A percentile compares a stretch with the other conserved stretches of the same genome.
These are phyloP conservation scores for Scolopax rusticola DNA, from an alignment of 2,797 vertebrate genomes.

Conservation along the genomic window DNA sequence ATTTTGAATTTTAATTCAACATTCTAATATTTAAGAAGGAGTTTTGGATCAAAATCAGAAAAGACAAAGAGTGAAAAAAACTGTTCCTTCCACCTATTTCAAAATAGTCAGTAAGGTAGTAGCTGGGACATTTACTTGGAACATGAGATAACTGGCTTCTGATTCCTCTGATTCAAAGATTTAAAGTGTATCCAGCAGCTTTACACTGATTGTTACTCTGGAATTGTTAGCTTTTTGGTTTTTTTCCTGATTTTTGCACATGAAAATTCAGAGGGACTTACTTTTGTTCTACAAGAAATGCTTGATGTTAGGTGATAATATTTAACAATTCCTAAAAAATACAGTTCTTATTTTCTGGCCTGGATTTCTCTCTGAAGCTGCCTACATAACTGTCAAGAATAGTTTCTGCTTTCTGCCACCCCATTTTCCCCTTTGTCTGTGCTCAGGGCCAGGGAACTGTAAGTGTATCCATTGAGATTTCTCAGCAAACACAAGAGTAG, in stretches of 20 bases:
- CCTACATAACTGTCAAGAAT: neutral
- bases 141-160: neutral
- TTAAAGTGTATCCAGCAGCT: conserved; percentile 13
- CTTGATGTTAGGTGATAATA: neutral
- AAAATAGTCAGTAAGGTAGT: neutral
- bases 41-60: neutral
- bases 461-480: neutral
- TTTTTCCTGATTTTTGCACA: neutral
- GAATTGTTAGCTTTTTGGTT: neutral
- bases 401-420: neutral
- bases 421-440: neutral
- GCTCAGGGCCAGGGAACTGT: neutral
- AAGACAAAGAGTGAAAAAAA: neutral
- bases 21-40: neutral
- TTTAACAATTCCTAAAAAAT: neutral
- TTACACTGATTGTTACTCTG: neutral
- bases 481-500: conserved; percentile 10
- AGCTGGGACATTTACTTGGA: neutral
- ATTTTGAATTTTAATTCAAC: neutral
- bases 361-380: conserved; percentile 4
- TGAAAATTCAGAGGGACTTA: neutral
- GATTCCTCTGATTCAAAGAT: neutral
- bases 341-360: neutral
- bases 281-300: neutral
- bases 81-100: neutral